Conservation (phyloP, 2,888 invertebrate species). For the Hofmannophila pseudospretella region DNA sequence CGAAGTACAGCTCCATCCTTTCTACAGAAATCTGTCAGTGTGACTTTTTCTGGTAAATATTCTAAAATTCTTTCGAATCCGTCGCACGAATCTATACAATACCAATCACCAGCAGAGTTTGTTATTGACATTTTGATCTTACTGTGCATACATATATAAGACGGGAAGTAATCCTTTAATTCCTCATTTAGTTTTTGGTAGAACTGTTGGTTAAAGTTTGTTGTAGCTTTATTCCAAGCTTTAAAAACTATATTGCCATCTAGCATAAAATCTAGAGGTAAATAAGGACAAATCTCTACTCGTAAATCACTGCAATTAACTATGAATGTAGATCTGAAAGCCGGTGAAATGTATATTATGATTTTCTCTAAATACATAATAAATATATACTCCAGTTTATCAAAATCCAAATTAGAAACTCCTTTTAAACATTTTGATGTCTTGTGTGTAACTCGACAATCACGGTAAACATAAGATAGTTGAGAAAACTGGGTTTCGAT, state of each 20-base stretch:
- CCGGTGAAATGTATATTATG: slow-evolving; percentile 32
- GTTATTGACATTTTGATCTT: slow-evolving; percentile 24
- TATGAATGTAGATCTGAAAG: slow-evolving; percentile 25
- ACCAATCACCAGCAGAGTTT: slow-evolving; percentile 30
- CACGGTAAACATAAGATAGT: slow-evolving; percentile 26
- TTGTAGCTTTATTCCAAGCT: slow-evolving; percentile 34
- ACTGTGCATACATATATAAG: slow-evolving; percentile 34
- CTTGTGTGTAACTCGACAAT: slow-evolving; percentile 32
- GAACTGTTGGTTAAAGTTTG: slow-evolving; percentile 28
- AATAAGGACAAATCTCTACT: slow-evolving; percentile 20
- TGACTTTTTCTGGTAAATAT: slow-evolving; percentile 29
- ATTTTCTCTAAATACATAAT: slow-evolving; percentile 38
- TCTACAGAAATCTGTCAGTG: slow-evolving; percentile 35
- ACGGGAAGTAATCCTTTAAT: slow-evolving; percentile 35
- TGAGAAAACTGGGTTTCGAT: slow-evolving; percentile 19
- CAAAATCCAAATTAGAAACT: slow-evolving; percentile 28
- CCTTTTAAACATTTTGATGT: slow-evolving; percentile 25
- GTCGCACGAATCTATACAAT: slow-evolving; percentile 34
- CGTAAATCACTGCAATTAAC: slow-evolving; percentile 26
- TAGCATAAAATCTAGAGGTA: slow-evolving; percentile 32
- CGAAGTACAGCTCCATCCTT: slow-evolving; percentile 23
- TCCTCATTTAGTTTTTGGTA: slow-evolving; percentile 22
- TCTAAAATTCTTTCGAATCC: slow-evolving; percentile 25
- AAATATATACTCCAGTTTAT: slow-evolving; percentile 35
- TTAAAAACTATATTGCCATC: slow-evolving; percentile 39